Percentiles rank a stretch among this genome's conserved stretches.
phyloP scores from a whole-genome alignment of 2,797 vertebrate species.

The Borostomias antarcticus region DNA sequence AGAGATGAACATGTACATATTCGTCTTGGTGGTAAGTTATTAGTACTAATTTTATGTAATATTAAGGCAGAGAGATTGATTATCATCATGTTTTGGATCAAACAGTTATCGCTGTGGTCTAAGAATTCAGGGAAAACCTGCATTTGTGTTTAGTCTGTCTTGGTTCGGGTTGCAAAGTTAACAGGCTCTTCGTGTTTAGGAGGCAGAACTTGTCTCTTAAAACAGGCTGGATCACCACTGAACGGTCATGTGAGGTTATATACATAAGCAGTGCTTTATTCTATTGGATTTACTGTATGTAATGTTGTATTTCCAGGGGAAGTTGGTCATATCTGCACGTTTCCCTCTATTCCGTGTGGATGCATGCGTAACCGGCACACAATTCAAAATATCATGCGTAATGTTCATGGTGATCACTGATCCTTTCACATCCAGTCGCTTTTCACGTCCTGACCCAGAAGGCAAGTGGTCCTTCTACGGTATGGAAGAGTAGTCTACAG shows the following conservation, averaged over 20 bases:
- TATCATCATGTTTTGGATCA: neutral
- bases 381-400: too few relatives aligned
- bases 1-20: constrained; percentile 69
- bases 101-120: neutral
- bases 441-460: too few relatives aligned
- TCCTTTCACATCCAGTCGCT: too few relatives aligned
- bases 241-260: neutral
- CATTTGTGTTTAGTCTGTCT: constrained; percentile 10
- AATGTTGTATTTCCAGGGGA: too few relatives aligned
- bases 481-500: too few relatives aligned
- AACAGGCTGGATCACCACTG: neutral
- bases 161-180: constrained; percentile 70
- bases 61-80: neutral
- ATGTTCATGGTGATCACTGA: too few relatives aligned
- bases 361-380: too few relatives aligned
- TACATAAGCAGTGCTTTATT: neutral
- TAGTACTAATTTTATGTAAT: neutral
- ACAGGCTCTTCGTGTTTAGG: constrained; percentile 46
- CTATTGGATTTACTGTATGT: neutral
- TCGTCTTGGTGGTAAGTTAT: constrained; percentile 76
- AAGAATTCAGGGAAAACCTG: neutral
- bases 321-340: too few relatives aligned
- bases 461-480: too few relatives aligned
- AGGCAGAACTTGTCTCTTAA: constrained; percentile 60
- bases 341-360: too few relatives aligned